Percentiles rank a stretch among this genome's conserved stretches.
phyloP scores from a whole-genome alignment of 2,888 invertebrate species.

The Euzetes globulus region DNA sequence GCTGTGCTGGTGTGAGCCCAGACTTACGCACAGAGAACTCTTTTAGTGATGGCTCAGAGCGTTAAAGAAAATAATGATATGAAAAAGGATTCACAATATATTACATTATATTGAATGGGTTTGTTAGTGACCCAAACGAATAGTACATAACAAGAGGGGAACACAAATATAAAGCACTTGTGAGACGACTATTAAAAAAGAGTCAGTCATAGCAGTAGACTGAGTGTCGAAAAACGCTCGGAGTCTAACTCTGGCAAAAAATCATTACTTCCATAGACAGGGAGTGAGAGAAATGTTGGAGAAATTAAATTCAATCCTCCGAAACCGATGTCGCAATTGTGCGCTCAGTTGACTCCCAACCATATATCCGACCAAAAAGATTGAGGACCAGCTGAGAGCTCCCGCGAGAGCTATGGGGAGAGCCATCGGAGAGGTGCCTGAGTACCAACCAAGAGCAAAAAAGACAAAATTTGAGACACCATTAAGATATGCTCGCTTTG shows the following conservation, averaged over 20 bases:
- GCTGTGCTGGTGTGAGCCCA: not conserved
- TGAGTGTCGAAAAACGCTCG: not conserved
- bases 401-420: too few relatives aligned
- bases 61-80: not conserved
- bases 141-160: not conserved
- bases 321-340: constrained; percentile 22
- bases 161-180: too few relatives aligned
- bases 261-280: not conserved
- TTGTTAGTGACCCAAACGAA: not conserved
- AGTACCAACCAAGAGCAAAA: not conserved
- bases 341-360: not conserved
- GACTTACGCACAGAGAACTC: not conserved
- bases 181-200: too few relatives aligned
- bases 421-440: too few relatives aligned
- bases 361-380: not conserved
- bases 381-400: not conserved
- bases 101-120: not conserved
- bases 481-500: constrained; percentile 16
- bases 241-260: too few relatives aligned
- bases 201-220: not conserved
- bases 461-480: not conserved
- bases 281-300: not conserved
- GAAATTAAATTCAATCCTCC: not conserved
- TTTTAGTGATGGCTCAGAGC: not conserved
- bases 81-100: not conserved